A percentile compares a stretch with the other conserved stretches of the same genome.
These are phyloP conservation scores for Albula goreensis DNA, from an alignment of 2,113 vertebrate species.

Conservation along the genomic window DNA sequence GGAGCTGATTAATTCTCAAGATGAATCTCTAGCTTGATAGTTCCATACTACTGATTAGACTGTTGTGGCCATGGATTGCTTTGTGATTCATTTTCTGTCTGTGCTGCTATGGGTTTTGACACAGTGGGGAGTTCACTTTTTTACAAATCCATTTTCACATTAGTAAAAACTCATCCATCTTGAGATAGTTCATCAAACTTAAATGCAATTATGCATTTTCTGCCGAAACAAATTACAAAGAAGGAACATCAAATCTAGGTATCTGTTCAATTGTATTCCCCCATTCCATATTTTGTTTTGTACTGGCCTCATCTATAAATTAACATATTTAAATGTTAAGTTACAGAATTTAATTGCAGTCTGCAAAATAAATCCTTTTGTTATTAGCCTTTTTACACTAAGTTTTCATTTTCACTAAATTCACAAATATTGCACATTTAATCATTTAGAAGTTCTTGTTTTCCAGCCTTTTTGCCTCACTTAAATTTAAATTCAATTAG, in stretches of 20 bases:
- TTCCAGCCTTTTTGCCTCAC: not conserved
- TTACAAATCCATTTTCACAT: conserved; percentile 14
- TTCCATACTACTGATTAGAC: not conserved
- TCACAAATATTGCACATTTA: not conserved
- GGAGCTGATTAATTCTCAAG: conserved; percentile 4
- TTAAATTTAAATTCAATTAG: not conserved
- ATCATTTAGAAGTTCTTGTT: not conserved
- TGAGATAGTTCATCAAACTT: conserved; percentile 15
- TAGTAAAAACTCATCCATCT: conserved; percentile 23
- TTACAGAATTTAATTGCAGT: not conserved
- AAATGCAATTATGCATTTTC: not conserved
- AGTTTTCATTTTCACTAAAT: conserved; percentile 1
- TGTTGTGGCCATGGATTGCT: not conserved
- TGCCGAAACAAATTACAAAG: not conserved
- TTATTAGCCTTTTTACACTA: not conserved
- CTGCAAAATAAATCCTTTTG: not conserved
- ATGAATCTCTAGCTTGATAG: not conserved
- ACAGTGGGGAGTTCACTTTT: not conserved
- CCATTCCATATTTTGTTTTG: too few relatives aligned
- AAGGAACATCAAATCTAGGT: not conserved
- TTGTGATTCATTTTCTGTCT: not conserved
- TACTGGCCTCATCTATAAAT: not conserved
- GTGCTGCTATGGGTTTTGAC: not conserved
- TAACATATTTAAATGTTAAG: not conserved
- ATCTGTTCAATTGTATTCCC: not conserved